These are phyloP conservation scores for Stramonita haemastoma DNA, from an alignment of 2,888 invertebrate species.

Conservation along the genomic window DNA sequence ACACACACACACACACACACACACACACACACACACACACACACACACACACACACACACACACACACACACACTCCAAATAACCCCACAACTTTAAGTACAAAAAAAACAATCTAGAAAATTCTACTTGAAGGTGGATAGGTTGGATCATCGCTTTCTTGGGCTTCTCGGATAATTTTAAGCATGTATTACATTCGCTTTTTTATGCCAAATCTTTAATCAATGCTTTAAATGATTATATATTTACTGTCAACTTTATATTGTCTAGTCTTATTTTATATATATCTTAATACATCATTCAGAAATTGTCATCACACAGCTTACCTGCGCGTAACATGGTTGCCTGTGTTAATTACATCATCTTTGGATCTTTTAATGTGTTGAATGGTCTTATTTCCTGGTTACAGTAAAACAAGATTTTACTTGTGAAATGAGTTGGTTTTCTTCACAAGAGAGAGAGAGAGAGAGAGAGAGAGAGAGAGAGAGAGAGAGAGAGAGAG, in stretches of 20 bases:
- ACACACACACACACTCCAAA: background rate
- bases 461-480: background rate
- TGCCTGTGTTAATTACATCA: background rate
- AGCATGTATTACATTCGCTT: background rate
- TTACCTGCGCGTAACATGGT: background rate
- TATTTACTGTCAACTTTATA: no score
- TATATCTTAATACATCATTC: background rate
- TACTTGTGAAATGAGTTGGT: background rate
- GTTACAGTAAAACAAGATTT: background rate
- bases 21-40: conserved; percentile 12
- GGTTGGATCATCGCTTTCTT: background rate
- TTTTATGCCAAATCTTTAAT: background rate
- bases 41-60: background rate
- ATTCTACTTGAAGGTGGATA: background rate
- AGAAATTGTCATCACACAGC: background rate
- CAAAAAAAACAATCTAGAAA: background rate
- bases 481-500: background rate
- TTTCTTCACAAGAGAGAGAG: background rate
- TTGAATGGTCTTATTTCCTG: background rate
- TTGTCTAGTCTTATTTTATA: no score
- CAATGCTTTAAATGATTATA: no score
- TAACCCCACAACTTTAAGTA: background rate
- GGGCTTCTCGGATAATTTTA: no score
- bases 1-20: conserved; percentile 4
- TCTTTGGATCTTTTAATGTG: background rate